Conservation (phyloP, 2,888 invertebrate genomes). For the Rhagophthalmus giganteus region DNA sequence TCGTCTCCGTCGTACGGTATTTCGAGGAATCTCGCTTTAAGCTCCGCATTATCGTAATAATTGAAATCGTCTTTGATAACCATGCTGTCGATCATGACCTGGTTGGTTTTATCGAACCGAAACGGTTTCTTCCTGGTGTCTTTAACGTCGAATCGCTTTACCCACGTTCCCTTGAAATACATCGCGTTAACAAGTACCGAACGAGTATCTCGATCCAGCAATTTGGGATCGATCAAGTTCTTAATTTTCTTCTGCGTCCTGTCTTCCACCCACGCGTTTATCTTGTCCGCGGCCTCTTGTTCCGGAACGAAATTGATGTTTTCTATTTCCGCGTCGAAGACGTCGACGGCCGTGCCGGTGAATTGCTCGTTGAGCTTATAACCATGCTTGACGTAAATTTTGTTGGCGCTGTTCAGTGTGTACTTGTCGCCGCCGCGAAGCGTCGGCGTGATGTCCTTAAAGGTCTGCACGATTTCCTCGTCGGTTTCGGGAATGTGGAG, state of each 20-base stretch:
- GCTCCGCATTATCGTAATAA: conserved; percentile 41
- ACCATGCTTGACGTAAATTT: neutral
- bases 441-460: neutral
- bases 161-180: too few relatives aligned
- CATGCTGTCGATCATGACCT: too few relatives aligned
- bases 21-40: conserved; percentile 45
- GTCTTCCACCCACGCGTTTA: conserved; percentile 30
- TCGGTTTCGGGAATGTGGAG: neutral
- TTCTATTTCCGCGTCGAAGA: neutral
- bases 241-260: conserved; percentile 33
- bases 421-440: neutral
- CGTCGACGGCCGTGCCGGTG: neutral
- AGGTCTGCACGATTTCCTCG: neutral
- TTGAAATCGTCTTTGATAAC: too few relatives aligned
- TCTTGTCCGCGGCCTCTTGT: conserved; percentile 37
- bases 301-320: conserved; percentile 1
- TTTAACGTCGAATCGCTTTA: too few relatives aligned
- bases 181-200: too few relatives aligned
- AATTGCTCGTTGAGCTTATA: neutral
- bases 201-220: too few relatives aligned
- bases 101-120: too few relatives aligned
- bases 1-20: too few relatives aligned
- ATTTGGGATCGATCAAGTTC: too few relatives aligned
- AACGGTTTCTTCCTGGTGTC: too few relatives aligned
- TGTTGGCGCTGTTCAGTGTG: neutral